Evolutionary conservation across 1,140 invertebrate species (phyloP).

Genomic region (Eumaeus atala): DNA sequence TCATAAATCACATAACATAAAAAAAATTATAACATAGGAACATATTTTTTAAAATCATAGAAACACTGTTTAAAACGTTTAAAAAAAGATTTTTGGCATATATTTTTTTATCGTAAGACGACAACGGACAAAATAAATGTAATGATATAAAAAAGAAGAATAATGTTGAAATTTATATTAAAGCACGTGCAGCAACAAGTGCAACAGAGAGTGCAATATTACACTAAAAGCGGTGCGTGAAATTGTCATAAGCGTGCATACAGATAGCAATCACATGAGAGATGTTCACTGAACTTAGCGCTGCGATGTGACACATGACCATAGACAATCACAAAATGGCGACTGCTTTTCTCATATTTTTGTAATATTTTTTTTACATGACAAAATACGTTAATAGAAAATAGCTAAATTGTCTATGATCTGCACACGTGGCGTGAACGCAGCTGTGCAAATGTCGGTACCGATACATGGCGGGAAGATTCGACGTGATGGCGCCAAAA

Average conservation of each 20-base stretch:
- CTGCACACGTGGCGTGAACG: slow-evolving; percentile 6
- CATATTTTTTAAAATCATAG: too few relatives aligned
- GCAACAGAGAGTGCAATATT: slow-evolving; percentile 21
- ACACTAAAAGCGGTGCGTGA: slow-evolving; percentile 32
- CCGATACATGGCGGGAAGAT: slow-evolving; percentile 79
- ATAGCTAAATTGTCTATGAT: slow-evolving; percentile 13
- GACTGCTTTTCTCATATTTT: too few relatives aligned
- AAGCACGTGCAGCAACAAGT: slow-evolving; percentile 12
- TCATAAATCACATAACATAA: too few relatives aligned
- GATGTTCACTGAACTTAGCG: slow-evolving; percentile 56
- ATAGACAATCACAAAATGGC: slow-evolving; percentile 11
- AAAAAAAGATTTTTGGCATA: too few relatives aligned
- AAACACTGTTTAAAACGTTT: too few relatives aligned
- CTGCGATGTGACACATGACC: slow-evolving; percentile 30
- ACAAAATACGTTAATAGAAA: too few relatives aligned
- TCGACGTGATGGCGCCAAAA: slow-evolving; percentile 79
- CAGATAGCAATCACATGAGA: slow-evolving; percentile 66
- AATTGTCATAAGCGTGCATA: slow-evolving; percentile 47
- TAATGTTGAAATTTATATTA: background rate
- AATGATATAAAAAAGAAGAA: slow-evolving; percentile 12
- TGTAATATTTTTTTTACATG: too few relatives aligned
- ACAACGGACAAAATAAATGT: too few relatives aligned
- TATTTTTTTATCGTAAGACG: too few relatives aligned
- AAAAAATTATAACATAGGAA: too few relatives aligned
- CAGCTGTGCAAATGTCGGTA: slow-evolving; percentile 61